phyloP scores from a whole-genome alignment of 2,113 vertebrate species.

The Callospermophilus lateralis region DNA sequence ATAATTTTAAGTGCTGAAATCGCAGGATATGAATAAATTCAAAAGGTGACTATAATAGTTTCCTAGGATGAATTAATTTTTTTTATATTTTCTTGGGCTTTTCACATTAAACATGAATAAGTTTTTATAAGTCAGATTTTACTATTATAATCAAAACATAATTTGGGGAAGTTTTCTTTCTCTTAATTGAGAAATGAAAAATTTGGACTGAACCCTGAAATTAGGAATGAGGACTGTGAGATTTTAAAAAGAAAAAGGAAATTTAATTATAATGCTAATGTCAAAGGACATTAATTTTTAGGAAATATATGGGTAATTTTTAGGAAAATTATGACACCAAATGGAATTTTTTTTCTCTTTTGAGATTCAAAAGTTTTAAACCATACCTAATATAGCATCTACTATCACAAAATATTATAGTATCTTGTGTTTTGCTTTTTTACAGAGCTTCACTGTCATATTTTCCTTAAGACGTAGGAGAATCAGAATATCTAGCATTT shows the following conservation, averaged over 20 bases:
- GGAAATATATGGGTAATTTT: neutral
- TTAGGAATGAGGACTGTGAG: neutral
- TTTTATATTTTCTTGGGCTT: slow-evolving; percentile 61
- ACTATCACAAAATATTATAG: neutral
- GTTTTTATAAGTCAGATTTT: slow-evolving; percentile 26
- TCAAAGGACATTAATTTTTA: neutral
- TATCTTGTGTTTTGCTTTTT: neutral
- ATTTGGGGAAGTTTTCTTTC: neutral
- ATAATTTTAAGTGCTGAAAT: slow-evolving; percentile 37
- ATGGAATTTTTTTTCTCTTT: neutral
- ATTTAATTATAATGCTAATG: neutral
- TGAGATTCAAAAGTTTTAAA: no score
- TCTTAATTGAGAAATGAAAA: slow-evolving; percentile 64
- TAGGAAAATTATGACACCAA: neutral
- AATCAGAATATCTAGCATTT: neutral
- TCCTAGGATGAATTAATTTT: slow-evolving; percentile 62
- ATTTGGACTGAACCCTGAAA: neutral
- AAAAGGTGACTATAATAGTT: slow-evolving; percentile 67
- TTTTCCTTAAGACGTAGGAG: slow-evolving; percentile 21
- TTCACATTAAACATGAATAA: slow-evolving; percentile 18
- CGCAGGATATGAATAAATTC: slow-evolving; percentile 26
- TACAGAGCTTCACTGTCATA: neutral
- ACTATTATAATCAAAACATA: slow-evolving; percentile 55
- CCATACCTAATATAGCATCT: no score
- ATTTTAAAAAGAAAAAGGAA: slow-evolving; percentile 7